These are phyloP conservation scores for Anguilla marmorata DNA, from an alignment of 2,797 vertebrate species.

Conservation along the genomic window DNA sequence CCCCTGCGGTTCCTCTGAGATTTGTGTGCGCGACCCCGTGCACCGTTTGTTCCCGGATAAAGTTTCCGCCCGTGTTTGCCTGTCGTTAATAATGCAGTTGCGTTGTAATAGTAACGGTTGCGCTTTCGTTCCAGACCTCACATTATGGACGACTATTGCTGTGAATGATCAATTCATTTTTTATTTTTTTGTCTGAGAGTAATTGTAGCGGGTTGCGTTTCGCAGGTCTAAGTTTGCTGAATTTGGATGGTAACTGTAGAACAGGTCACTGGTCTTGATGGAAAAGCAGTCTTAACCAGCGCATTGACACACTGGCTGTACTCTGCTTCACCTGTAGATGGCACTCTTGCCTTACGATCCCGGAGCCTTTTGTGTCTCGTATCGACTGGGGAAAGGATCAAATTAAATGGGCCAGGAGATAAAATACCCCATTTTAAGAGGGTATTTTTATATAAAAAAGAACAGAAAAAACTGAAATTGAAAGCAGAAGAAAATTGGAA, in stretches of 20 bases:
- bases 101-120: background rate
- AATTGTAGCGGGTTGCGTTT: background rate
- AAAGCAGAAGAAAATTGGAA: constrained; percentile 25
- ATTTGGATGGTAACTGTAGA: background rate
- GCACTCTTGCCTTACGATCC: constrained; percentile 62
- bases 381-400: constrained; percentile 21
- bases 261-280: background rate
- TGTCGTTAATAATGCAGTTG: background rate
- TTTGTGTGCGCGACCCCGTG: background rate
- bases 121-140: background rate
- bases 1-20: background rate
- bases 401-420: constrained; percentile 26
- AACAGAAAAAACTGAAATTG: constrained; percentile 22
- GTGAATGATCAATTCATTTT: background rate
- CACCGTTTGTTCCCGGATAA: background rate
- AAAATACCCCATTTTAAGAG: constrained; percentile 33
- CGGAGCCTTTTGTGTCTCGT: background rate
- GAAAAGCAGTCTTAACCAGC: background rate
- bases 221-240: background rate
- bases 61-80: background rate
- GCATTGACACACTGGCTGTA: background rate
- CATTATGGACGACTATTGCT: background rate
- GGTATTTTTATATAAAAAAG: constrained; percentile 31
- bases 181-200: background rate
- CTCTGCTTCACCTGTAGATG: constrained; percentile 61